phyloP scores from a whole-genome alignment of 2,113 vertebrate species.

The Gobiocypris rarus region DNA sequence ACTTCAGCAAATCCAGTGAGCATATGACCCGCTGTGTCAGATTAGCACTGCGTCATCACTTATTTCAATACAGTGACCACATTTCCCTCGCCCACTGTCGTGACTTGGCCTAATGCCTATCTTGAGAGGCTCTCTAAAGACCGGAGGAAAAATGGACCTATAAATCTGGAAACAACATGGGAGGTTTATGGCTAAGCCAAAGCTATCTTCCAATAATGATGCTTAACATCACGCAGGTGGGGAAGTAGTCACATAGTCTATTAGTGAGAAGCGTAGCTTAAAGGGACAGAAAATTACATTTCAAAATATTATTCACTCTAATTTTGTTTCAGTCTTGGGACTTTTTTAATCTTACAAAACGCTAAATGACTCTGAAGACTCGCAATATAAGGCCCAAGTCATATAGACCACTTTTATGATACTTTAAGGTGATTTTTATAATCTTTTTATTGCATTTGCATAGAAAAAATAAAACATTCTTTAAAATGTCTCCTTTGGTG shows the following conservation, averaged over 20 bases:
- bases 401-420: background rate
- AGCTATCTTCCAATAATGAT: background rate
- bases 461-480: background rate
- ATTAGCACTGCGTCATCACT: constrained; percentile 30
- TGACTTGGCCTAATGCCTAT: constrained; percentile 37
- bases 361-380: background rate
- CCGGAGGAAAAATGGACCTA: background rate
- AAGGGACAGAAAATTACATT: background rate
- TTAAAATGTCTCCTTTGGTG: background rate
- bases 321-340: background rate
- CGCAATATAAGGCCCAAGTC: background rate
- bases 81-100: constrained; percentile 27
- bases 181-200: constrained; percentile 17
- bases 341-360: background rate
- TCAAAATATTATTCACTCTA: background rate
- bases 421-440: background rate
- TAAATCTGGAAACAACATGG: constrained; percentile 23
- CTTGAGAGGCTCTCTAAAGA: constrained; percentile 13
- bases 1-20: constrained; percentile 23
- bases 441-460: background rate
- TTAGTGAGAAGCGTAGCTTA: background rate
- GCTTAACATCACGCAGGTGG: background rate
- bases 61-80: constrained; percentile 37
- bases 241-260: background rate
- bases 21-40: constrained; percentile 18